Base-by-base conservation (phyloP, 1,140 invertebrate species). In the Drosophila bocqueti region DNA sequence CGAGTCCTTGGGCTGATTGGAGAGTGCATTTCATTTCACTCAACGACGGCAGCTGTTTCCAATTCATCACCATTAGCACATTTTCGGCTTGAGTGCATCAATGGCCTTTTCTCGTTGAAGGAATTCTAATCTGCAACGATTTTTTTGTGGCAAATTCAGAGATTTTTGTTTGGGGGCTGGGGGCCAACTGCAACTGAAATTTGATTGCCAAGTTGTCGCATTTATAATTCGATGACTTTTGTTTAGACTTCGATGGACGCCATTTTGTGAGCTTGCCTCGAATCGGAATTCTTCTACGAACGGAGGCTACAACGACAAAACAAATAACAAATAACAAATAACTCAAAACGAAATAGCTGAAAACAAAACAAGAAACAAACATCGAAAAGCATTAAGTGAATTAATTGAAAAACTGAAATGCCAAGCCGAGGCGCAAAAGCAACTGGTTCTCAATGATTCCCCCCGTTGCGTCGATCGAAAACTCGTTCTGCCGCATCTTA, bases 11-110 rank as follows among this genome's bases (percentile, higher is more conserved):
- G 62, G 66, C 81, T 89, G 76, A 81, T 81, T 89, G 62, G 61
- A 87, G 57, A 66, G 71, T 77, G 63, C 59, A 83, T 73, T 76
- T 83, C 63, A 73, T 80, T 73, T 52, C 38, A 65, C 26, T 49
- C 63, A 29, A 46, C 59, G 46, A 61, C 84, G 46, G 67, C 84
- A 87, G 84, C 84, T 87, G 84, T 45, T 78, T 84, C 69, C 59
- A 55, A 84, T 89, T 78, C 85, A 90, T 87, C 84, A 89, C 73
- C 84, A 87, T 87, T 89, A 87, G 84, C 81, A 89, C 84, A 90
- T 84, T 87, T 87, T 81, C 85, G 55, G 81, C 84, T 89, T 89
- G 81, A 90, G 43, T 89, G 84, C 77, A 83, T 81, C 81, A 61
- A 52, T 68, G 77, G 52, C 66, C 67, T 68, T 72, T 65, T 72